Evolutionary conservation across 2,888 invertebrate species (phyloP).

Genomic region (Epiperipatus broadwayi): DNA sequence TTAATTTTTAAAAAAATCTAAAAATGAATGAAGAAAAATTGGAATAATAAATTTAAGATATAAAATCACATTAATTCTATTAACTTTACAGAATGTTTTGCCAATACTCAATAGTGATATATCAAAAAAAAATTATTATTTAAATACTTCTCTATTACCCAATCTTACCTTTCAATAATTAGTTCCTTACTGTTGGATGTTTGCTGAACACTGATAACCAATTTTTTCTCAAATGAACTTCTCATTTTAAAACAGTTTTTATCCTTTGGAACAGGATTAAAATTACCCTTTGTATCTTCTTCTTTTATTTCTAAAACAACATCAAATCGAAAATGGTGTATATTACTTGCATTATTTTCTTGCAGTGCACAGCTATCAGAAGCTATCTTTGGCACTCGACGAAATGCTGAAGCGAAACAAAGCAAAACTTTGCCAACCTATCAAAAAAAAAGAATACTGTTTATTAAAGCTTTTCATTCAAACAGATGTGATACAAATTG

Average conservation of each 20-base stretch:
- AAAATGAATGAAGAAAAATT: too few relatives aligned
- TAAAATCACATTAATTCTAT: too few relatives aligned
- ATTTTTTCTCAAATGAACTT: constrained; percentile 66
- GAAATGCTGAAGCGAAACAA: constrained; percentile 86
- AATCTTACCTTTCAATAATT: constrained; percentile 46
- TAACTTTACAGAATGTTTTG: too few relatives aligned
- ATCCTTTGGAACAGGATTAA: constrained; percentile 65
- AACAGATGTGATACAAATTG: constrained; percentile 6
- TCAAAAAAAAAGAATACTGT: constrained; percentile 15
- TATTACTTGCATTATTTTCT: too few relatives aligned
- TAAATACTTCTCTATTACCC: too few relatives aligned
- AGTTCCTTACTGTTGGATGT: constrained; percentile 34
- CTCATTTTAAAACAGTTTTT: constrained; percentile 63
- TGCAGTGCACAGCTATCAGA: too few relatives aligned
- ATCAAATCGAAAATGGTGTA: too few relatives aligned
- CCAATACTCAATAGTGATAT: too few relatives aligned
- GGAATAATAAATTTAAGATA: too few relatives aligned
- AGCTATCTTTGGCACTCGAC: constrained; percentile 48
- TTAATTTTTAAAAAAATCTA: too few relatives aligned
- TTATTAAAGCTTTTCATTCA: constrained; percentile 4
- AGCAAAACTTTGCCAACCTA: constrained; percentile 36
- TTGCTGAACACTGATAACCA: constrained; percentile 56
- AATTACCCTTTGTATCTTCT: constrained; percentile 41
- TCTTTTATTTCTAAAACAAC: constrained; percentile 32
- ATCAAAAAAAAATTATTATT: constrained; percentile 16